Evolutionary conservation across 2,797 vertebrate species (phyloP), one percentile per base, ranked within the genome.

Genomic region (Numenius phaeopus): DNA sequence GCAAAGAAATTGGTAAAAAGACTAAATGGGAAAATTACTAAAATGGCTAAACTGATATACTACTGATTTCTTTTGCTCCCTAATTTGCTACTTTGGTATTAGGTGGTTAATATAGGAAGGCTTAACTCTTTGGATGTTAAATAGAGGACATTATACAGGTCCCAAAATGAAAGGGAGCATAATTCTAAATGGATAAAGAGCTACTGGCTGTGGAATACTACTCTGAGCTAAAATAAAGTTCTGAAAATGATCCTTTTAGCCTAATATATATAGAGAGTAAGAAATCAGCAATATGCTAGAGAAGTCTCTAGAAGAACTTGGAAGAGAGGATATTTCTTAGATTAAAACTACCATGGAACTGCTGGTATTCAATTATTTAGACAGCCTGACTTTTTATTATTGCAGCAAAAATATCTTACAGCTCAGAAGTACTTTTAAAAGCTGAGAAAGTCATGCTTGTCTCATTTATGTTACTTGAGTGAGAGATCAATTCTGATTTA

Each of bases 361-460:
- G 21, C 34, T 78, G 54, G 29, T 67, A 78, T 87, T 83, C 52
- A 78, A 17, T 90, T 90, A 80, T 73, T 87, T 82, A 67, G 57
- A 79, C 42, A 87, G 39, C 26, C 26, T 65, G 20, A 84, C 42
- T 78, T 93, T 87, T 85, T 94, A 71, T 93, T 94, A 87, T 75
- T 92, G 59, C 59, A 92, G 75, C 34, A 94, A 91, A 95, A 89
- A 67, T 55, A 40, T 9, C 18, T 62, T 91, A 44, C 22, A 61
- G 8, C 52, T 85, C 44, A 79, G 57, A 89, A 85, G 10, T 64
- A 61, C 49, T 80, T 89, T 22, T 80, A 83, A 87, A 89, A 64
- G 29, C 70, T 83, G 44, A 37, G 21, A 79, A 89, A 94, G 42
- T 79, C 16, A 26, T 40, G 19, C 29, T 62, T 78, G 34, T 79